Conservation (phyloP, 2,888 invertebrate species). For the Brachyptera putata region DNA sequence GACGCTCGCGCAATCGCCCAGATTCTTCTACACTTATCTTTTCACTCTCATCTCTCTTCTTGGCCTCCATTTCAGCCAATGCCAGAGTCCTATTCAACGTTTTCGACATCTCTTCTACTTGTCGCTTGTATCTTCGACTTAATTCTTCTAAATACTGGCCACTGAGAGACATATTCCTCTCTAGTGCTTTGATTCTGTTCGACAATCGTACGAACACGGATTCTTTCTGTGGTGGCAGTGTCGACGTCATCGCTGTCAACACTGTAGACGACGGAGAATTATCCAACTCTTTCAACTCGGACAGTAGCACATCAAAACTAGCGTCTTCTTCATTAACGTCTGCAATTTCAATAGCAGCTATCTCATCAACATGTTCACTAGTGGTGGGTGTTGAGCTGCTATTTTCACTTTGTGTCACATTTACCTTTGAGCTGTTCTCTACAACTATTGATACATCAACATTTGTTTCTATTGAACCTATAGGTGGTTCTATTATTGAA, state of each 20-base stretch:
- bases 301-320: slow-evolving; percentile 34
- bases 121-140: slow-evolving; percentile 90
- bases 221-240: slow-evolving; percentile 66
- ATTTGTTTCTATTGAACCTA: neutral
- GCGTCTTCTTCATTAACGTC: neutral
- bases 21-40: slow-evolving; percentile 65
- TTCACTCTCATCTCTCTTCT: slow-evolving; percentile 48
- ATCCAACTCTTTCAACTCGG: slow-evolving; percentile 43
- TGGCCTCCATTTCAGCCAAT: slow-evolving; percentile 47
- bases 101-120: slow-evolving; percentile 92
- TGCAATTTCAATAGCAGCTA: too few relatives aligned
- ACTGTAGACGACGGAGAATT: slow-evolving; percentile 38
- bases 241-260: slow-evolving; percentile 42
- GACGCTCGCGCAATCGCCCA: slow-evolving; percentile 59
- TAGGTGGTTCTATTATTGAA: neutral
- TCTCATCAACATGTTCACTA: too few relatives aligned
- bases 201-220: slow-evolving; percentile 93
- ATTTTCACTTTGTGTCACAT: neutral
- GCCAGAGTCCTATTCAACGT: slow-evolving; percentile 74
- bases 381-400: neutral
- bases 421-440: neutral
- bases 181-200: slow-evolving; percentile 93
- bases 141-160: slow-evolving; percentile 95
- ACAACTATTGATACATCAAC: too few relatives aligned
- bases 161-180: slow-evolving; percentile 94